phyloP scores from a whole-genome alignment of 2,888 invertebrate species.

The Melanchra persicariae region DNA sequence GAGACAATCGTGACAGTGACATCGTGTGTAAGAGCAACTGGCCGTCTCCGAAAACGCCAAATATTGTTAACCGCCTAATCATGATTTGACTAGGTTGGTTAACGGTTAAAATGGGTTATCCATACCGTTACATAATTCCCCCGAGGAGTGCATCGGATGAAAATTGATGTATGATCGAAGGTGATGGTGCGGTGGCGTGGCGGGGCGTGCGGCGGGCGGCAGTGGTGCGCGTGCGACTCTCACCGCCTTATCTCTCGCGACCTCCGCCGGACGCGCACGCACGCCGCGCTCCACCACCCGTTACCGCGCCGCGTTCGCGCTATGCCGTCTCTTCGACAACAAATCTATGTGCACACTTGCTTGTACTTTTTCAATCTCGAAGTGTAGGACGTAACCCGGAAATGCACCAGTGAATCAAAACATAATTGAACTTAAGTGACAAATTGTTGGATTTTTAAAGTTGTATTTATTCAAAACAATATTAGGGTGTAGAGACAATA shows the following conservation, averaged over 20 bases:
- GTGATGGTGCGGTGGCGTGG: constrained; percentile 82
- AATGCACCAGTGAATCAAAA: constrained; percentile 79
- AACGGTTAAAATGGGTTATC: constrained; percentile 80
- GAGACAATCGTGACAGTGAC: too few relatives aligned
- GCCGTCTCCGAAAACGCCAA: constrained; percentile 29
- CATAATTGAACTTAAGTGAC: constrained; percentile 66
- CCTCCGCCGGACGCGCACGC: constrained; percentile 90
- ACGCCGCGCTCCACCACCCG: constrained; percentile 80
- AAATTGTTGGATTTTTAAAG: constrained; percentile 41
- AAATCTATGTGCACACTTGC: constrained; percentile 81
- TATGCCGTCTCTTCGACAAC: constrained; percentile 84
- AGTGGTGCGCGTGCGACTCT: constrained; percentile 87
- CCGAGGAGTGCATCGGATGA: constrained; percentile 85
- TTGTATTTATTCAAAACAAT: constrained; percentile 44
- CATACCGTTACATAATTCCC: constrained; percentile 87
- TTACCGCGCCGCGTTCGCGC: constrained; percentile 81
- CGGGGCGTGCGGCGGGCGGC: constrained; percentile 79
- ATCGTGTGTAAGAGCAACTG: background rate
- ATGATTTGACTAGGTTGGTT: constrained; percentile 55
- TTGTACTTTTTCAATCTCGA: constrained; percentile 79
- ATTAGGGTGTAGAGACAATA: constrained; percentile 57
- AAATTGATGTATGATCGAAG: constrained; percentile 85
- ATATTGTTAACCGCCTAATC: constrained; percentile 33
- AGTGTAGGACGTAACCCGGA: constrained; percentile 83
- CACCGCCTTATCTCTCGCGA: constrained; percentile 90